These are phyloP conservation scores for Crotalus horridus DNA, from an alignment of 2,113 vertebrate species.

Conservation along the genomic window DNA sequence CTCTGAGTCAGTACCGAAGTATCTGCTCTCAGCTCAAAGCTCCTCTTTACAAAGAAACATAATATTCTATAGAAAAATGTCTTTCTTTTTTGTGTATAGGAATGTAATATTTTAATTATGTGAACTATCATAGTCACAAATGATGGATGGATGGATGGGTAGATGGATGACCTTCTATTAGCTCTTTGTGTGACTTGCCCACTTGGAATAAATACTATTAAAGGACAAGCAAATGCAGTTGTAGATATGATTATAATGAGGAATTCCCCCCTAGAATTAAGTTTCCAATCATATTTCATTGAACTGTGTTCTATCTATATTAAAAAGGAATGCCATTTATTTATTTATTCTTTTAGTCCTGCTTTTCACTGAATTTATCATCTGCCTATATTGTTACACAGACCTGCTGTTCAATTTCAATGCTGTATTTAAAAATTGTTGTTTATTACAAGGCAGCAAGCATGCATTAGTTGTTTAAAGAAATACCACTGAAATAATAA, in stretches of 20 bases:
- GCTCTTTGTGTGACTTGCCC: background rate
- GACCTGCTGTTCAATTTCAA: background rate
- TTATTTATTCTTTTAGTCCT: background rate
- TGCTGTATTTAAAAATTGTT: background rate
- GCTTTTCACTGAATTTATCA: background rate
- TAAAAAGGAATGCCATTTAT: background rate
- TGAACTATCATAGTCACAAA: background rate
- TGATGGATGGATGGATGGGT: background rate
- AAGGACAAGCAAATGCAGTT: background rate
- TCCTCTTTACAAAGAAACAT: conserved; percentile 19
- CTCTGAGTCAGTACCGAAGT: conserved; percentile 5
- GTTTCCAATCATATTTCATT: background rate
- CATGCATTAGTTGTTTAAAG: background rate
- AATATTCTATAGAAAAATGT: conserved; percentile 14
- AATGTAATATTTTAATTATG: background rate
- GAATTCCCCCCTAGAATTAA: background rate
- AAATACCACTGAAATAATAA: background rate
- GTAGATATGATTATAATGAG: background rate
- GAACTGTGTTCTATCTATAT: background rate
- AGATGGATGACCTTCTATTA: background rate
- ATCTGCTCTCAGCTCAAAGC: conserved; percentile 27
- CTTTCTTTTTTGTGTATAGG: conserved; percentile 18
- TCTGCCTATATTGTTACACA: background rate
- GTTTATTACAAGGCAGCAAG: background rate
- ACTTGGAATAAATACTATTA: background rate